phyloP scores from a whole-genome alignment of 2,888 invertebrate species.

The Trilocha varians region DNA sequence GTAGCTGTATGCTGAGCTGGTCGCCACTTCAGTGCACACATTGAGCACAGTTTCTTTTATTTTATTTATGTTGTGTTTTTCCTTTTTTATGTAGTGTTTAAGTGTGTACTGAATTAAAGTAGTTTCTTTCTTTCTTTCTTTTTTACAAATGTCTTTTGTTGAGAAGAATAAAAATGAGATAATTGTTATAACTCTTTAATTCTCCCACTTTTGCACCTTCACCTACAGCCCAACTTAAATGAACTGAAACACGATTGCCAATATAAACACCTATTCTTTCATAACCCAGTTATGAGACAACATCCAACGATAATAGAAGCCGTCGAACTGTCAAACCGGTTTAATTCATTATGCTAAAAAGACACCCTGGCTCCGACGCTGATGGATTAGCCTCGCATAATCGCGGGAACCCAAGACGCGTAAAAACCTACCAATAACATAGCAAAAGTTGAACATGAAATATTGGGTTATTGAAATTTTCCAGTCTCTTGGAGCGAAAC shows the following conservation, averaged over 20 bases:
- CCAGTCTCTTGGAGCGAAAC: constrained; percentile 32
- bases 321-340: constrained; percentile 13
- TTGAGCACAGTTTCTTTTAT: no score
- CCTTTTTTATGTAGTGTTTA: no score
- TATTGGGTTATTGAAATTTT: constrained; percentile 52
- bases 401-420: constrained; percentile 24
- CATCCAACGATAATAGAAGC: constrained; percentile 14
- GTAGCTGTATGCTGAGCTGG: no score
- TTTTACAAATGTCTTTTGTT: no score
- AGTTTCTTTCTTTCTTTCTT: no score
- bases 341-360: constrained; percentile 71
- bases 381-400: constrained; percentile 53
- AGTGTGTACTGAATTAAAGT: no score
- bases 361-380: constrained; percentile 55
- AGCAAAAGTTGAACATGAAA: constrained; percentile 37
- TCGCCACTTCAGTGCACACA: no score
- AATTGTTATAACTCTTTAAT: no score
- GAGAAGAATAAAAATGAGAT: no score
- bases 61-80: no score
- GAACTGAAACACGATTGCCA: not conserved
- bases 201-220: no score
- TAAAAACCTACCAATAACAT: constrained; percentile 43
- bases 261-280: not conserved
- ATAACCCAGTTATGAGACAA: not conserved
- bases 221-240: not conserved